phyloP scores from a whole-genome alignment of 1,140 invertebrate genomes.

The Halesus radiatus region DNA sequence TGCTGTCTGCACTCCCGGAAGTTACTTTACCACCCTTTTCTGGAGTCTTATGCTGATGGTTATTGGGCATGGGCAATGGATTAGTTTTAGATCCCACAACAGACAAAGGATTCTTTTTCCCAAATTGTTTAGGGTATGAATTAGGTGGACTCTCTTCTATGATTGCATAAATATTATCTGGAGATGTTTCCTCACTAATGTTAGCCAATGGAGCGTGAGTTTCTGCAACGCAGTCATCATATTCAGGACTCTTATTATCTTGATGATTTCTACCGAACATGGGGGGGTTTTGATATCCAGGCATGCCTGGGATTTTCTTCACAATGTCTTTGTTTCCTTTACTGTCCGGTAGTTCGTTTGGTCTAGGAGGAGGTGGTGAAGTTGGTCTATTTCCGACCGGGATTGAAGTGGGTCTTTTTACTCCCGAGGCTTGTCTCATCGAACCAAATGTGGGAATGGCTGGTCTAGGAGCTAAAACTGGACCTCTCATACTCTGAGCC shows the following conservation, averaged over 20 bases:
- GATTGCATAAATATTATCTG: slow-evolving; percentile 88
- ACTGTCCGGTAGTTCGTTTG: slow-evolving; percentile 63
- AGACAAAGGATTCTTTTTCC: slow-evolving; percentile 53
- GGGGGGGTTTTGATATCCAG: slow-evolving; percentile 70
- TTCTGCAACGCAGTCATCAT: slow-evolving; percentile 84
- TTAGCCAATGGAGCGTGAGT: slow-evolving; percentile 72
- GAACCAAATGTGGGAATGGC: slow-evolving; percentile 84
- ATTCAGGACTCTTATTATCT: slow-evolving; percentile 69
- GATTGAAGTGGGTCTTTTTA: slow-evolving; percentile 80
- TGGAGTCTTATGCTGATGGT: slow-evolving; percentile 71
- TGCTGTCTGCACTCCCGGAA: slow-evolving; percentile 72
- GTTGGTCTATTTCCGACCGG: slow-evolving; percentile 73
- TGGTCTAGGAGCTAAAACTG: slow-evolving; percentile 68
- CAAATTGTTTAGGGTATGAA: slow-evolving; percentile 60
- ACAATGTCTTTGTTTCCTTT: slow-evolving; percentile 4
- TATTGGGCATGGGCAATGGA: slow-evolving; percentile 54
- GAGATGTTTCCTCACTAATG: slow-evolving; percentile 75
- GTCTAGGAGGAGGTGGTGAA: slow-evolving; percentile 76
- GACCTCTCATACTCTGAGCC: slow-evolving; percentile 83
- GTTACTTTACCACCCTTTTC: slow-evolving; percentile 58
- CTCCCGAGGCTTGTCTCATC: slow-evolving; percentile 76
- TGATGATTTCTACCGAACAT: slow-evolving; percentile 56
- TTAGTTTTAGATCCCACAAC: slow-evolving; percentile 49
- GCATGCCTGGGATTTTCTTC: slow-evolving; percentile 61
- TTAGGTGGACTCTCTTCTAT: slow-evolving; percentile 80